Evolutionary conservation across 1,140 invertebrate species (phyloP), one percentile per base, ranked within the genome.

Genomic region (Neodiprion fabricii): DNA sequence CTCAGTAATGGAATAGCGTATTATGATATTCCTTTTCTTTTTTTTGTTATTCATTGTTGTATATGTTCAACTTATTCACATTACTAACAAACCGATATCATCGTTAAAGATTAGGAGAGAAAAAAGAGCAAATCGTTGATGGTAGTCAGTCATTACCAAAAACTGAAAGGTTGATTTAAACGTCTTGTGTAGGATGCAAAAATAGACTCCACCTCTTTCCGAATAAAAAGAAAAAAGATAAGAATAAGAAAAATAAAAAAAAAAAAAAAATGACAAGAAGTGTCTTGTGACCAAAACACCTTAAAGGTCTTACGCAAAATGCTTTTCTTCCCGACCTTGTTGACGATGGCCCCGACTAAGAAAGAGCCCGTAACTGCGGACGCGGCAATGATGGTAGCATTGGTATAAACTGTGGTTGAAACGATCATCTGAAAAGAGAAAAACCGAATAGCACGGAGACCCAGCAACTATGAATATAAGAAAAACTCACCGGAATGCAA

Each of bases 371-470:
- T 8, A 5, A 86, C 85, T 0, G 85, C 79, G 0, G 84, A 84
- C 0, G 78, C 53, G 5, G 85, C 85, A 23, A 88, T 88, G 7
- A 84, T 79, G 14, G 85, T 84, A 1, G 87, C 87, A 75, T 87
- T 88, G 14, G 82, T 76, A 71, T 86, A 87, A 48, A 87, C 74
- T 3, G 70, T 70, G 4, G 81, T 70, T 70, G 80, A 81, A 17
- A 86, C 80, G 21, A 77, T 76, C 70, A 85, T 85, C 87, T 88
- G 73, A 40, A 85, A 83, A 72, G 67, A 69, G 70, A 72, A 61
- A 49, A 72, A 79, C 17, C 67, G 68, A 75, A 28, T 21, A 68
- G 50, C 47, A 72, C 53, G 71, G 48, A 71, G 61, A 53, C 17
- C n/a, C n/a, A 50, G 12, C 49, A 61, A 23, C 17, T 23, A 12